Conservation (phyloP, 2,888 invertebrate genomes). For the Carabus problematicus region DNA sequence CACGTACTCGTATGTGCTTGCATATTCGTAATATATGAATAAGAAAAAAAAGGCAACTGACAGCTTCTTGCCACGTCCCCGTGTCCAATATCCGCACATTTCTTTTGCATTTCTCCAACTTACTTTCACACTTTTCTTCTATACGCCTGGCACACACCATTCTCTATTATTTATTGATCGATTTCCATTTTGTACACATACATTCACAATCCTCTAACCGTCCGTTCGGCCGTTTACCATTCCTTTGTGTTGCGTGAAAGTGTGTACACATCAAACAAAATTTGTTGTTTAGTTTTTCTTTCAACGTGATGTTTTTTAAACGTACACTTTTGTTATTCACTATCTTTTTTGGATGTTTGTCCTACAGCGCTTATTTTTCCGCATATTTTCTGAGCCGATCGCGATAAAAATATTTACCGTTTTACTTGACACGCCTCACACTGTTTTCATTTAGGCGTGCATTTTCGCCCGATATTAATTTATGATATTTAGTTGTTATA, state of each 20-base stretch:
- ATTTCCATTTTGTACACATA: constrained; percentile 21
- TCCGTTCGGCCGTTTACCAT: background rate
- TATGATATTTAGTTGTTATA: too few relatives aligned
- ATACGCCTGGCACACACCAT: too few relatives aligned
- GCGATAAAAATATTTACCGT: too few relatives aligned
- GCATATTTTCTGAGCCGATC: background rate
- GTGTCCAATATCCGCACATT: constrained; percentile 24
- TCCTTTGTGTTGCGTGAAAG: constrained; percentile 21
- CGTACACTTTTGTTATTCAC: constrained; percentile 30
- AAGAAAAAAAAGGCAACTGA: constrained; percentile 10
- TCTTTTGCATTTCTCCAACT: constrained; percentile 5
- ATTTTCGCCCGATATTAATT: too few relatives aligned
- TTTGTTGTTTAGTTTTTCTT: constrained; percentile 38
- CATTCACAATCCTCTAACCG: constrained; percentile 8
- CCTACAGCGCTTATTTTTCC: constrained; percentile 13
- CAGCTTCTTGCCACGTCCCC: constrained; percentile 27
- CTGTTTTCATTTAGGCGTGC: too few relatives aligned
- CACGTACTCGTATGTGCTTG: too few relatives aligned
- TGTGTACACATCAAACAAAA: constrained; percentile 33
- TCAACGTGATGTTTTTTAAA: constrained; percentile 27
- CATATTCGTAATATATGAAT: too few relatives aligned
- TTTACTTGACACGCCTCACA: too few relatives aligned
- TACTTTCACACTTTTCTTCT: too few relatives aligned
- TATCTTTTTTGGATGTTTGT: constrained; percentile 23
- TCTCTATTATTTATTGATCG: constrained; percentile 28